A percentile compares a stretch with the other conserved stretches of the same genome.
Evolutionary conservation across 2,113 vertebrate species (phyloP).

Genomic region (Eublepharis macularius): DNA sequence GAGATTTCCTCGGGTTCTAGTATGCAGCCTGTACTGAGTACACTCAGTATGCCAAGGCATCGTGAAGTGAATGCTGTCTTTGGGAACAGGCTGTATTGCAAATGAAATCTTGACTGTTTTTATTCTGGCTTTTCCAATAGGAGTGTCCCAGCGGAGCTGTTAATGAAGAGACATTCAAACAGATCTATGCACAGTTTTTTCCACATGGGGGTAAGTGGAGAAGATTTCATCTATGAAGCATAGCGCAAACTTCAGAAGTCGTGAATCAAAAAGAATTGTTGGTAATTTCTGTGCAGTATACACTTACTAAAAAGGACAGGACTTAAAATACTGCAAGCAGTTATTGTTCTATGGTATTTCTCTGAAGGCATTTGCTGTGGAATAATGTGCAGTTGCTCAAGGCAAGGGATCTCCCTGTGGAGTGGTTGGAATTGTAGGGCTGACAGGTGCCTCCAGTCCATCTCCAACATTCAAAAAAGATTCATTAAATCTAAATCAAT

Average conservation of each 20-base stretch:
- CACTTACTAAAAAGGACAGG: neutral
- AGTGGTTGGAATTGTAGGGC: neutral
- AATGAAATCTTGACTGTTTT: conserved; percentile 21
- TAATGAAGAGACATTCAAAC: conserved; percentile 96
- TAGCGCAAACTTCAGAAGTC: neutral
- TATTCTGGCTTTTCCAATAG: conserved; percentile 67
- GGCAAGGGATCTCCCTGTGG: neutral
- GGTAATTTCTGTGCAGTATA: neutral
- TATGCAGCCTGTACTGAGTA: neutral
- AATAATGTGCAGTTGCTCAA: neutral
- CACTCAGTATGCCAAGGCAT: neutral
- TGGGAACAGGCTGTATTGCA: neutral
- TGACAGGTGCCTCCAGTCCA: neutral
- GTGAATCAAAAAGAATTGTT: neutral
- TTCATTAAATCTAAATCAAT: neutral
- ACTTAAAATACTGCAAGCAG: neutral
- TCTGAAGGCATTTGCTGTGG: neutral
- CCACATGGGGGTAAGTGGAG: conserved; percentile 90
- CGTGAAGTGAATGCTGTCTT: conserved; percentile 33
- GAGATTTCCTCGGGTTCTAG: conserved; percentile 29
- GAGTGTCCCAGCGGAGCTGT: conserved; percentile 95
- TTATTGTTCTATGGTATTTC: neutral
- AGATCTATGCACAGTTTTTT: conserved; percentile 98
- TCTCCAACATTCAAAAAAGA: neutral
- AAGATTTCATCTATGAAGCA: neutral